Conservation (phyloP, 2,888 invertebrate genomes). For the Sipunculus nudus region DNA sequence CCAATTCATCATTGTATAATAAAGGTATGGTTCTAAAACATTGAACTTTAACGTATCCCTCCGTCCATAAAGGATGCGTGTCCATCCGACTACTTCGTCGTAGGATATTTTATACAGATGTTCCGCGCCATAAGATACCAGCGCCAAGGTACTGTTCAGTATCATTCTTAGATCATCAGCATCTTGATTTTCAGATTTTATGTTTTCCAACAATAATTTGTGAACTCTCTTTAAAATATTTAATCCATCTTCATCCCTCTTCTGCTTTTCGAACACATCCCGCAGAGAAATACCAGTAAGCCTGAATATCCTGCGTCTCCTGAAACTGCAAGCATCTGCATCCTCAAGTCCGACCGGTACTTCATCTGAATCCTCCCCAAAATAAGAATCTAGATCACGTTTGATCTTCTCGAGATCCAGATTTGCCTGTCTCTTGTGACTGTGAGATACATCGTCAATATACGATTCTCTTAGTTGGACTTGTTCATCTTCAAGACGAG, state of each 20-base stretch:
- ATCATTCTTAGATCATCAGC: slow-evolving; percentile 33
- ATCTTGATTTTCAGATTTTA: slow-evolving; percentile 22
- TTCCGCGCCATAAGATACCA: slow-evolving; percentile 1
- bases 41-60: slow-evolving; percentile 8
- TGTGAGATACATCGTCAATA: too few species aligned
- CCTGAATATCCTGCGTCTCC: slow-evolving; percentile 33
- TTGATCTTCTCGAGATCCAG: slow-evolving; percentile 34
- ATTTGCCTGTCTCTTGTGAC: slow-evolving; percentile 27
- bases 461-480: slow-evolving; percentile 16
- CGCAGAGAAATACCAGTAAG: too few species aligned
- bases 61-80: slow-evolving; percentile 28
- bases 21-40: slow-evolving; percentile 24
- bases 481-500: slow-evolving; percentile 9
- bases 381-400: slow-evolving; percentile 42
- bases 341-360: slow-evolving; percentile 30
- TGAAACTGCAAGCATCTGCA: slow-evolving; percentile 35
- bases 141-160: slow-evolving; percentile 28
- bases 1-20: slow-evolving; percentile 27
- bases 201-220: too few species aligned
- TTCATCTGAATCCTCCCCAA: slow-evolving; percentile 43
- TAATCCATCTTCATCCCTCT: too few species aligned
- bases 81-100: slow-evolving; percentile 31
- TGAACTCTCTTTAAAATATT: too few species aligned
- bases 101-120: slow-evolving; percentile 9
- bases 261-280: too few species aligned